Base-by-base conservation (phyloP, 2,113 vertebrate species). In the Tenrec ecaudatus region DNA sequence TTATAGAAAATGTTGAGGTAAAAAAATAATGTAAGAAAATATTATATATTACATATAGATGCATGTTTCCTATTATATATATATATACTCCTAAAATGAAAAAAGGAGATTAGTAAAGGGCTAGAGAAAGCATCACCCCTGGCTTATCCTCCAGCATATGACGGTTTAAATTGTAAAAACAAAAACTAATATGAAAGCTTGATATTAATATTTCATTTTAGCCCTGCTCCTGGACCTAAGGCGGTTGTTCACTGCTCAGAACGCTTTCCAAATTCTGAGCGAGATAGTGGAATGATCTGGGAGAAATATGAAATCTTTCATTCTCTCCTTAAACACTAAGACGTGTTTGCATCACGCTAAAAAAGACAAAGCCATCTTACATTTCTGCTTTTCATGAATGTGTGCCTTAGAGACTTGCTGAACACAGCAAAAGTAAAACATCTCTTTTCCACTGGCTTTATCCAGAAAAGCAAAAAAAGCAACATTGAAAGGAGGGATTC, bases 351-450 rank as follows among this genome's bases (percentile, higher is more conserved):
- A 84, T 91, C 82, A 91, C 91, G 80, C n/a, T 94, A 38, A 90
- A 93, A 43, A 95, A 93, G 75, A 96, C 66, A 96, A 95, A 96
- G 76, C 58, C 57, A 87, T 91, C 94, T 83, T 95, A 66, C 31
- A 89, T 77, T 15, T 89, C n/a, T 40, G 43, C 43, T 87, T 25
- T 82, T 95, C 66, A 86, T 96, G 90, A 95, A 84, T 87, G 87
- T 73, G 22, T 57, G 40, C 85, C 79, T 81, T 86, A 47, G 16
- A 89, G 62, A 89, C 57, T 92, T 93, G 89, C 91, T 82, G 64
- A 96, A 89, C 14, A 85, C 68, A 91, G 40, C 60, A 94, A 92
- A 96, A 94, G 77, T 27, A 75, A 75, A 96, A 95, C 23, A 79
- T 79, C 53, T 11, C 10, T 58, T 90, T 93, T 93, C 68, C 84